Evolutionary conservation across 1,140 invertebrate species (phyloP).

Genomic region (Drosophila rufa): DNA sequence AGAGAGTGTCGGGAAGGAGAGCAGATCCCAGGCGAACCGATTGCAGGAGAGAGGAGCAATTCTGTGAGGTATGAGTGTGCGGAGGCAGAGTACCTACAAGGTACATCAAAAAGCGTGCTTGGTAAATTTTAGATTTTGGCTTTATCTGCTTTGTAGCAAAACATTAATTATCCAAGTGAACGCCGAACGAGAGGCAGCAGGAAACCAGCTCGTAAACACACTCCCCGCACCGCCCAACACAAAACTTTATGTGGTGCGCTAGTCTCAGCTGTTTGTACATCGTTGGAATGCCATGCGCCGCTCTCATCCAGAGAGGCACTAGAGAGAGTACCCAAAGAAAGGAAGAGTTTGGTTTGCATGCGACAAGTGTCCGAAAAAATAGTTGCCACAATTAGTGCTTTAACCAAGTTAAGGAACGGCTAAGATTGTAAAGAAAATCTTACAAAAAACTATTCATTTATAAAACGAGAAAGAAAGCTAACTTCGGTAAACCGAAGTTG

Average conservation of each 20-base stretch:
- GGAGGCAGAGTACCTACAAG: conserved; percentile 6
- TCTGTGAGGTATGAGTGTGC: background rate
- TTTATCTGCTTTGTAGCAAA: conserved; percentile 50
- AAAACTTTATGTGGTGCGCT: conserved; percentile 42
- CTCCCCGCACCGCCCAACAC: conserved; percentile 8
- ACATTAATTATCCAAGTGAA: conserved; percentile 58
- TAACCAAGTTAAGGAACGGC: background rate
- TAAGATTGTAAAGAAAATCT: background rate
- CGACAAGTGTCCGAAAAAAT: conserved; percentile 67
- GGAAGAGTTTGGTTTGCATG: conserved; percentile 51
- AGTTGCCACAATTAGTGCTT: background rate
- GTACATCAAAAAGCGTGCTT: conserved; percentile 22
- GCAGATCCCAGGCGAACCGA: background rate
- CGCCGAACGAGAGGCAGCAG: conserved; percentile 32
- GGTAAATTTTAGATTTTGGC: conserved; percentile 34
- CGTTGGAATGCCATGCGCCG: conserved; percentile 48
- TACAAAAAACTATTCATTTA: background rate
- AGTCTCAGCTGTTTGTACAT: conserved; percentile 54
- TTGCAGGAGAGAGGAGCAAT: background rate
- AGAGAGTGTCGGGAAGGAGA: background rate
- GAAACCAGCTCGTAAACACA: conserved; percentile 52
- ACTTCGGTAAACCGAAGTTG: no score
- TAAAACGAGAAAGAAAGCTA: background rate
- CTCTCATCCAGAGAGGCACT: conserved; percentile 6
- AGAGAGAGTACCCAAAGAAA: conserved; percentile 1